Evolutionary conservation across 2,113 vertebrate species (phyloP), one percentile per base, ranked within the genome.

Genomic region (Macquaria ambigua): DNA sequence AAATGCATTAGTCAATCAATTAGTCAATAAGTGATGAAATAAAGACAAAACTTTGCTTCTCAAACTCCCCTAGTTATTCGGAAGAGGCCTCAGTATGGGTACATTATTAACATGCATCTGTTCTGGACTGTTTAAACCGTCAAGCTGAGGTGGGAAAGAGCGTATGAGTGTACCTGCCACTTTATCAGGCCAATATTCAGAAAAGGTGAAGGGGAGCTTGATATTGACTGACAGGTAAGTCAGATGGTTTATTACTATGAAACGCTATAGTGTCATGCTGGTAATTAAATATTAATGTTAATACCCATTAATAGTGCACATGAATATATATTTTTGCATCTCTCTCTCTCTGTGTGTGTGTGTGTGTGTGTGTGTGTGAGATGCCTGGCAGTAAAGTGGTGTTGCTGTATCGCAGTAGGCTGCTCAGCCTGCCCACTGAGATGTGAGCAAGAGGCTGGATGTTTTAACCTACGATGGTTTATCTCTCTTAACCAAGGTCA

Each of bases 401-500:
- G 64, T 56, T 67, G 70, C 43, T 83, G 61, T 75, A 53, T 41
- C 71, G 3, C 86, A 84, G 84, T 78, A 55, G 80, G 78, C 18
- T 82, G 43, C 10, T 73, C 48, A 48, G 75, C 5, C 37, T 14
- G 74, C 58, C 43, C 28, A 74, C 62, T 68, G 90, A 85, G 74
- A 61, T 79, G 74, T 64, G 12, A 74, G 68, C 28, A 80, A 74
- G 64, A 77, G 41, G 67, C n/a, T 71, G 37, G 41, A 59, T 74
- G 56, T 56, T 72, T 77, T 28, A 81, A 74, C 69, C 64, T 46
- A 15, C 7, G 18, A 52, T 69, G 48, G 62, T 72, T 81, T 75
- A 56, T 72, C 84, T 89, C 67, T 77, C 64, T 71, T 28, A 74
- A 71, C 46, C 74, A 70, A 86, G 83, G 78, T 88, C 81, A 79